Conservation (phyloP, 2,113 vertebrate genomes). For the Ciconia stormi region DNA sequence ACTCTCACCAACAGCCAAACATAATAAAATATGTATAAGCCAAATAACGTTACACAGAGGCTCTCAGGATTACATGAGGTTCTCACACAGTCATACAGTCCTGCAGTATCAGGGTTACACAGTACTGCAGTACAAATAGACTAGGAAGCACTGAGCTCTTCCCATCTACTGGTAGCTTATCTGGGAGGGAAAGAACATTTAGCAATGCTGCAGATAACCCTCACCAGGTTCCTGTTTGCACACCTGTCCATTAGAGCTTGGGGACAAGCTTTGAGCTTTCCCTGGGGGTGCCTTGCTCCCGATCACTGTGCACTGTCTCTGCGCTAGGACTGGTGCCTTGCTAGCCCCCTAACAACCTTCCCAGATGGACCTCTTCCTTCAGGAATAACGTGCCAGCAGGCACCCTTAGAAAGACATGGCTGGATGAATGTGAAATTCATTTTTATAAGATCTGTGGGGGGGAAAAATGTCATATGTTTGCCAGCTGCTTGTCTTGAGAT, state of each 20-base stretch:
- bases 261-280: background rate
- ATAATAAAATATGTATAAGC: constrained; percentile 70
- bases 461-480: constrained; percentile 21
- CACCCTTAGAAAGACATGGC: constrained; percentile 8
- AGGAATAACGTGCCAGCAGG: constrained; percentile 1
- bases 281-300: background rate
- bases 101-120: background rate
- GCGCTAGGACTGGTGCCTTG: background rate
- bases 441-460: background rate
- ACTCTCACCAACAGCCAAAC: constrained; percentile 66
- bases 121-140: background rate
- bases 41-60: constrained; percentile 51
- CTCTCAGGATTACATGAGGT: background rate
- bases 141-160: background rate
- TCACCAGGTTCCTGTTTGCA: background rate
- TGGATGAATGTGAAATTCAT: constrained; percentile 18
- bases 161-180: background rate
- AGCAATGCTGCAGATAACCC: background rate
- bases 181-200: background rate
- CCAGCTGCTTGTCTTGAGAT: constrained; percentile 24
- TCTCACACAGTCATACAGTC: background rate
- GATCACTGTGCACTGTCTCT: background rate
- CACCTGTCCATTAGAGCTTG: background rate
- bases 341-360: background rate
- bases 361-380: background rate